phyloP scores from a whole-genome alignment of 2,797 vertebrate genomes.

The Cyprinella venusta region DNA sequence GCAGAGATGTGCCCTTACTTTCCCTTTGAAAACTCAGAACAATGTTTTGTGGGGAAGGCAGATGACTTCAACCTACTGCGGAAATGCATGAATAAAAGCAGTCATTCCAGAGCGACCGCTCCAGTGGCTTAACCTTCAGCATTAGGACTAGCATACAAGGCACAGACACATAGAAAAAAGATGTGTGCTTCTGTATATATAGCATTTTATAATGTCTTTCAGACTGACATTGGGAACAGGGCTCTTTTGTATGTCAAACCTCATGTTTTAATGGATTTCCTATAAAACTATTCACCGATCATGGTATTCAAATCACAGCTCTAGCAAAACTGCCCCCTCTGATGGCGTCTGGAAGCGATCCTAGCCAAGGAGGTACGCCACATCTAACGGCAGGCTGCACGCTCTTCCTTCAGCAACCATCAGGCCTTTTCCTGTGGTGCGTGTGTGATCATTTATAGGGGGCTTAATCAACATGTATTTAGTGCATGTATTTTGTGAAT shows the following conservation, averaged over 20 bases:
- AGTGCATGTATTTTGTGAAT: conserved; percentile 74
- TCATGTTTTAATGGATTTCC: conserved; percentile 77
- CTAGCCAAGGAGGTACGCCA: conserved; percentile 76
- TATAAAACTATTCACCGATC: conserved; percentile 81
- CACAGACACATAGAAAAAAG: conserved; percentile 43
- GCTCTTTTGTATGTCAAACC: conserved; percentile 80
- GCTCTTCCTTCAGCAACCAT: conserved; percentile 73
- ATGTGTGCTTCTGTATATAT: conserved; percentile 67
- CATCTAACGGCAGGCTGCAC: conserved; percentile 75
- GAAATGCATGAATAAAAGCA: conserved; percentile 19
- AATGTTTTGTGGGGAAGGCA: conserved; percentile 27
- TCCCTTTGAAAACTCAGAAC: conserved; percentile 45
- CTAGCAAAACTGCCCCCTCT: conserved; percentile 75
- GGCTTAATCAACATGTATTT: conserved; percentile 78
- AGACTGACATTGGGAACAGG: conserved; percentile 76
- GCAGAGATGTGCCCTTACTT: conserved; percentile 64
- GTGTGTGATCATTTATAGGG: conserved; percentile 75
- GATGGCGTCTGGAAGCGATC: conserved; percentile 78
- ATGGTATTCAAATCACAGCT: conserved; percentile 80
- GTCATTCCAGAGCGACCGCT: conserved; percentile 10
- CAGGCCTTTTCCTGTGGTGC: conserved; percentile 72
- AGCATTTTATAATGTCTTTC: conserved; percentile 71
- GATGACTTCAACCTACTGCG: conserved; percentile 14
- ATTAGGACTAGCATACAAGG: conserved; percentile 31
- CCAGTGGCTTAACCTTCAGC: conserved; percentile 16